Conservation (phyloP, 2,113 vertebrate genomes). For the Lepisosteus oculatus region DNA sequence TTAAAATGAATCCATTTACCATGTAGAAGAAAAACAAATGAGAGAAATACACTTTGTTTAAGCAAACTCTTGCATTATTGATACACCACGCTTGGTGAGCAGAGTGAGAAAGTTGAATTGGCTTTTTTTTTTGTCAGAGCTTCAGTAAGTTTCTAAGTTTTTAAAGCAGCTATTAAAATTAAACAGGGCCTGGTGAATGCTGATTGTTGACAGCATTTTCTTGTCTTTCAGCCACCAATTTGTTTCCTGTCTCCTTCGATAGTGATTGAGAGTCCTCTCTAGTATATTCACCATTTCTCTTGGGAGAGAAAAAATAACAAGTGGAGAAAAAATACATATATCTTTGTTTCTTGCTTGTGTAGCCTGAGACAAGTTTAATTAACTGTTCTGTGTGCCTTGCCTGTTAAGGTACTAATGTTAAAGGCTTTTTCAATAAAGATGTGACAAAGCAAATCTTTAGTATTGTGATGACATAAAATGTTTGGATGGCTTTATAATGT, state of each 20-base stretch:
- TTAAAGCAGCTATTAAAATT: constrained; percentile 15
- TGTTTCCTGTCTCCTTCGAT: constrained; percentile 43
- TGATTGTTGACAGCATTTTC: constrained; percentile 21
- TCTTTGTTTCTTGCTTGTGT: constrained; percentile 11
- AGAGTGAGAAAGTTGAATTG: not conserved
- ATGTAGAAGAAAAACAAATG: not conserved
- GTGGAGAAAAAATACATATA: not conserved
- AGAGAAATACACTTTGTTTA: not conserved
- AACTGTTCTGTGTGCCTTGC: no score
- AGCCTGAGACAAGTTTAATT: not conserved
- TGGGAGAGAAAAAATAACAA: not conserved
- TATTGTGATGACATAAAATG: no score
- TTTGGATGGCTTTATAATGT: no score
- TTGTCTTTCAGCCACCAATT: constrained; percentile 31
- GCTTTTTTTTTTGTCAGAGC: not conserved
- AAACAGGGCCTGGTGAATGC: not conserved
- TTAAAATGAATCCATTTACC: not conserved
- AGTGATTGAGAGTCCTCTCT: constrained; percentile 35
- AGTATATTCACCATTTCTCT: not conserved
- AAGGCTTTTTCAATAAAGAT: no score
- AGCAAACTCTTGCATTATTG: not conserved
- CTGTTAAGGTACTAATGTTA: no score
- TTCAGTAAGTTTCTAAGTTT: no score
- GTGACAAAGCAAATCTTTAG: no score
- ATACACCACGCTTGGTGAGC: not conserved